A percentile compares a stretch with the other conserved stretches of the same genome.
Evolutionary conservation across 2,113 vertebrate genomes (phyloP).

Genomic region (Muntiacus muntjak): DNA sequence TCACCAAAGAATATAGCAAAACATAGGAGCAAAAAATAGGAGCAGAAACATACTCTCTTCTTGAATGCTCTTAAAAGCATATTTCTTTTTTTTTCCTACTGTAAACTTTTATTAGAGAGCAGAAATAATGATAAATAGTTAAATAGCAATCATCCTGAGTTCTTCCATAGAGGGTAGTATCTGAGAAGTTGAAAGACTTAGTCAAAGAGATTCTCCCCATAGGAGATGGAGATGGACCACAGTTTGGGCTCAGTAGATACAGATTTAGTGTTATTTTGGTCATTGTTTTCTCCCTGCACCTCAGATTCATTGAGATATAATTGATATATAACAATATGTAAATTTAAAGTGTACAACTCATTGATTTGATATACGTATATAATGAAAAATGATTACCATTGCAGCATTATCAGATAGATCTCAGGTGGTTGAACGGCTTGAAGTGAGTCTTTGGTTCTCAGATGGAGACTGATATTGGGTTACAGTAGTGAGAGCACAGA

Average conservation of each 20-base stretch:
- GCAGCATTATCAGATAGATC: neutral
- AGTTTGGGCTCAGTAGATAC: neutral
- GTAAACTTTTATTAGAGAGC: neutral
- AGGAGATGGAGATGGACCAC: neutral
- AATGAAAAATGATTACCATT: neutral
- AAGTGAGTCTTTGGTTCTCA: neutral
- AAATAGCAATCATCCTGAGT: neutral
- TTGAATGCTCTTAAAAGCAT: neutral
- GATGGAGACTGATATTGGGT: neutral
- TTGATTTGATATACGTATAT: neutral
- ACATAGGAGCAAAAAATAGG: neutral
- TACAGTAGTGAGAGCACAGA: neutral
- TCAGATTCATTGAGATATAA: neutral
- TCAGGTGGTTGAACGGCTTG: neutral
- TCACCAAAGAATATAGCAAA: neutral
- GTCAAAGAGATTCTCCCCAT: neutral
- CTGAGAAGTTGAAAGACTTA: neutral
- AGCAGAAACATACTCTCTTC: neutral
- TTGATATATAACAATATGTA: neutral
- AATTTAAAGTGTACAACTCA: neutral
- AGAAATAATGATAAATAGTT: constrained; percentile 12
- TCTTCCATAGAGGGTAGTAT: neutral
- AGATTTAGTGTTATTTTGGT: neutral
- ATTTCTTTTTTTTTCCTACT: neutral
- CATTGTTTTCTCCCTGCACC: neutral